A percentile compares a stretch with the other conserved stretches of the same genome.
These are phyloP conservation scores for Acleris sparsana DNA, from an alignment of 2,888 invertebrate genomes.

Conservation along the genomic window DNA sequence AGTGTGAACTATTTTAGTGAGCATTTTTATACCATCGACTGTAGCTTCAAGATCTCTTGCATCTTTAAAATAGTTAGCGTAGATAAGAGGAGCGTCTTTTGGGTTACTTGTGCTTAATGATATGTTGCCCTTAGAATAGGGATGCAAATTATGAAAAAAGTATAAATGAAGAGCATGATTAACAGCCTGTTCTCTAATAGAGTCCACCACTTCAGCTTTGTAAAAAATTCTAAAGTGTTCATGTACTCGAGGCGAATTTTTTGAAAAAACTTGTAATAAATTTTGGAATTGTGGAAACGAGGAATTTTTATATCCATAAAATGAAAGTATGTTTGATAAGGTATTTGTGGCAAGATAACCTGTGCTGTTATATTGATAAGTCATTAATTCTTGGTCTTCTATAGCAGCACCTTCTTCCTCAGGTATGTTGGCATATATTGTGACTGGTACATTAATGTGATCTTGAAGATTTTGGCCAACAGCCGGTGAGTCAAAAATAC, in stretches of 20 bases:
- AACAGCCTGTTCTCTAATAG: constrained; percentile 50
- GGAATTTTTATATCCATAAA: constrained; percentile 65
- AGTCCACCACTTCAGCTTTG: constrained; percentile 48
- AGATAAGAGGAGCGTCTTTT: constrained; percentile 82
- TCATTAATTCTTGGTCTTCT: constrained; percentile 44
- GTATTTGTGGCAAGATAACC: constrained; percentile 76
- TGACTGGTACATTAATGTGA: constrained; percentile 67
- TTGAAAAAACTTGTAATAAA: constrained; percentile 49
- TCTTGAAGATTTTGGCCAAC: constrained; percentile 83
- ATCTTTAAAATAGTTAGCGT: constrained; percentile 85
- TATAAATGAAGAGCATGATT: constrained; percentile 58
- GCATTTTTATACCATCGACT: constrained; percentile 53
- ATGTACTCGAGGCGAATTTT: constrained; percentile 65
- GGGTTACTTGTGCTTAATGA: constrained; percentile 82
- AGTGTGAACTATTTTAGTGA: constrained; percentile 54
- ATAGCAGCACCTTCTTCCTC: constrained; percentile 44
- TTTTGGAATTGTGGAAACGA: constrained; percentile 59
- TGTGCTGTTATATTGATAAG: constrained; percentile 76
- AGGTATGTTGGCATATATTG: constrained; percentile 58
- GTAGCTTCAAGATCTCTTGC: constrained; percentile 72
- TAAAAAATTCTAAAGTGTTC: constrained; percentile 47
- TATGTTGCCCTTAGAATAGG: constrained; percentile 81
- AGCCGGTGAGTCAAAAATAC: constrained; percentile 64
- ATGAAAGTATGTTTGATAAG: constrained; percentile 86
- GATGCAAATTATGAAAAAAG: constrained; percentile 68